Conservation (phyloP, 2,113 vertebrate species). For the Struthidea cinerea region DNA sequence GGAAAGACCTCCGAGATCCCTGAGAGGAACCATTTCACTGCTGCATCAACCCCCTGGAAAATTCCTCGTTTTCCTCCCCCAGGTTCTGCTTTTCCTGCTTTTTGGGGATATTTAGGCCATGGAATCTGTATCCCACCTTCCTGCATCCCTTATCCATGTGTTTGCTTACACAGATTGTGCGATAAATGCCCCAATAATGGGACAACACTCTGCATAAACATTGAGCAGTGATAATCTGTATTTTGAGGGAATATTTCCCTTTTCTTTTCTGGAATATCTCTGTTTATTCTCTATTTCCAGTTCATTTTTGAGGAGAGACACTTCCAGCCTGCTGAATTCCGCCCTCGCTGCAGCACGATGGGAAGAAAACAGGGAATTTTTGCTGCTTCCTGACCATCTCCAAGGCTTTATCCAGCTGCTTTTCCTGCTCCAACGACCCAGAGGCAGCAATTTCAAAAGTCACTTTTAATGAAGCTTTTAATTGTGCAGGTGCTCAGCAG, state of each 20-base stretch:
- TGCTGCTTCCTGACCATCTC: neutral
- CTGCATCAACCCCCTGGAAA: neutral
- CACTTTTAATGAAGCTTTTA: conserved; percentile 18
- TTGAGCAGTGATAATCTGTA: no score
- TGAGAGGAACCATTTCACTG: neutral
- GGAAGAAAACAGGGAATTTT: neutral
- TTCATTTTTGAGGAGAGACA: neutral
- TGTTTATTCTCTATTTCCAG: neutral
- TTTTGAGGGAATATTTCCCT: neutral
- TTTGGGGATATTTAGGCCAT: neutral
- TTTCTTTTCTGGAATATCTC: neutral
- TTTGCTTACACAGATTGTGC: neutral
- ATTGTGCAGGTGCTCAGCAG: conserved; percentile 11
- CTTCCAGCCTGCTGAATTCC: neutral
- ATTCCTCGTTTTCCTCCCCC: neutral
- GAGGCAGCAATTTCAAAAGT: neutral
- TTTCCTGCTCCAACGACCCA: neutral
- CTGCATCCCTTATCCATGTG: neutral
- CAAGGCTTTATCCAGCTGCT: neutral
- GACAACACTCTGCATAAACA: neutral
- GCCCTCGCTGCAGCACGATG: neutral
- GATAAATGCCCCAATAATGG: neutral
- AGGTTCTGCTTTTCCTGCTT: neutral
- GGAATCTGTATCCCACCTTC: neutral
- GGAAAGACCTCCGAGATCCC: neutral